A percentile compares a stretch with the other conserved stretches of the same genome.
Evolutionary conservation across 2,113 vertebrate genomes (phyloP).

Genomic region (Coptodon bakossiorum): DNA sequence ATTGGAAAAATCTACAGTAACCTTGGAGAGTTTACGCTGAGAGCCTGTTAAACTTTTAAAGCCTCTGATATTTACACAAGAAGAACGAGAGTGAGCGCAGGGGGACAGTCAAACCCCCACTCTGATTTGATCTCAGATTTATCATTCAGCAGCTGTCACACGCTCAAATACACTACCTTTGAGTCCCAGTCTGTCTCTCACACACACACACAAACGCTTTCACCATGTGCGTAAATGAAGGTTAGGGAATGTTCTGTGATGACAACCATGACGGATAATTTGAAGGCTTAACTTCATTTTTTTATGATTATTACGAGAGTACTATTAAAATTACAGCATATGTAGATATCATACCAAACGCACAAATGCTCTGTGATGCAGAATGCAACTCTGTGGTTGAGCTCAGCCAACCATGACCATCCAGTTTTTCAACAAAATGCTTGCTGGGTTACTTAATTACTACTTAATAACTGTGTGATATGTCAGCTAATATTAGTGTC

Average conservation of each 20-base stretch:
- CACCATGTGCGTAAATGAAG: background rate
- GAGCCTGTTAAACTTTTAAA: slow-evolving; percentile 6
- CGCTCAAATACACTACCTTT: background rate
- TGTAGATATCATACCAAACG: background rate
- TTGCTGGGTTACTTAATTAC: background rate
- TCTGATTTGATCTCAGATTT: slow-evolving; percentile 9
- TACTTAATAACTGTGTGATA: background rate
- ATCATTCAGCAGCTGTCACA: background rate
- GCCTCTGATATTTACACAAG: background rate
- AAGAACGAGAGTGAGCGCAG: background rate
- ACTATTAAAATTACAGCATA: background rate
- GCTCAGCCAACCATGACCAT: background rate
- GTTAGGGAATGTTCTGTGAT: background rate
- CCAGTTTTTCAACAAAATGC: background rate
- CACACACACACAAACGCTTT: background rate
- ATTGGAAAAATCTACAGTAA: background rate
- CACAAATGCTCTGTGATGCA: background rate
- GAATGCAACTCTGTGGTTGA: background rate
- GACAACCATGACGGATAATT: background rate
- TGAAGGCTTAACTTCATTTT: background rate
- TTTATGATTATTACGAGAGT: background rate
- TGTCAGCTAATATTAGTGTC: background rate
- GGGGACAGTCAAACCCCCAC: background rate
- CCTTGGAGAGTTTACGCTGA: background rate
- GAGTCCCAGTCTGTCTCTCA: background rate